Conservation (phyloP, 1,140 invertebrate species). For the Heliothis subflexa region DNA sequence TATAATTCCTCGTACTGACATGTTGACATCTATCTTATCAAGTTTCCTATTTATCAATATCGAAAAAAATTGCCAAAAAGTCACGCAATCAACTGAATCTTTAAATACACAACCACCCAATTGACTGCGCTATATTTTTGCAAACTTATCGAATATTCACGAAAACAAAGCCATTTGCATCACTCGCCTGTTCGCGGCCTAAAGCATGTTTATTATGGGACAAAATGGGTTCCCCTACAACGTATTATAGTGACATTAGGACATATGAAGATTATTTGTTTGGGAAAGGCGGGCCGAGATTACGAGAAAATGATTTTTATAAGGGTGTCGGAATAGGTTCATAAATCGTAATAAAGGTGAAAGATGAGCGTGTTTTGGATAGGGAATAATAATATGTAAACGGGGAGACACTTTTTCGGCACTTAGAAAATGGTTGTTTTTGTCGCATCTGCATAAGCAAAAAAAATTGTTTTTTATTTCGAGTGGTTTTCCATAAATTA, state of each 20-base stretch:
- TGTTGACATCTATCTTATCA: too few relatives aligned
- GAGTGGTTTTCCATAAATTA: neutral
- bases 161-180: too few relatives aligned
- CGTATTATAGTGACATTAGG: conserved; percentile 42
- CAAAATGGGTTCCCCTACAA: conserved; percentile 39
- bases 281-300: conserved; percentile 10
- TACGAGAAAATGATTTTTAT: conserved; percentile 35
- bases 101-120: too few relatives aligned
- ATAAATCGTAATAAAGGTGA: conserved; percentile 21
- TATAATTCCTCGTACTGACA: too few relatives aligned
- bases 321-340: conserved; percentile 23
- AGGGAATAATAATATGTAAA: conserved; percentile 3
- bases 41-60: too few relatives aligned
- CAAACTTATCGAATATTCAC: too few relatives aligned
- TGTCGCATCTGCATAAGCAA: neutral
- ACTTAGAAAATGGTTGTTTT: neutral
- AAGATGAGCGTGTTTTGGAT: conserved; percentile 16
- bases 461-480: neutral
- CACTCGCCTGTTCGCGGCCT: neutral
- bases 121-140: too few relatives aligned
- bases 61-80: too few relatives aligned
- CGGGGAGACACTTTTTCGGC: neutral
- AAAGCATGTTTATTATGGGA: conserved; percentile 40
- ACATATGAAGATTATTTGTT: conserved; percentile 48
- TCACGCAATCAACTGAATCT: too few relatives aligned